A percentile compares a stretch with the other conserved stretches of the same genome.
phyloP scores from a whole-genome alignment of 2,888 invertebrate species.

The Unio delphinus region DNA sequence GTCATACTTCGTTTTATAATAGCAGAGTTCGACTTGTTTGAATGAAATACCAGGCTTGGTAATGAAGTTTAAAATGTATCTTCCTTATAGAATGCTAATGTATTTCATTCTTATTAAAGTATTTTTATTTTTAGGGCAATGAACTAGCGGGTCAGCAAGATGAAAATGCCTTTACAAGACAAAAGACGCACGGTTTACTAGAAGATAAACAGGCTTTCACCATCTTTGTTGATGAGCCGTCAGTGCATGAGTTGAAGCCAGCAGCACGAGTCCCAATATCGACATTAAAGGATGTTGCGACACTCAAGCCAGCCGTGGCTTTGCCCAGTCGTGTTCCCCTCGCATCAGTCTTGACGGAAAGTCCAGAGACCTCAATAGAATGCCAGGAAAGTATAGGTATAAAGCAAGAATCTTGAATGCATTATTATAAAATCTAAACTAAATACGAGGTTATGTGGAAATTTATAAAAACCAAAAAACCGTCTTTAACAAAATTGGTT shows the following conservation, averaged over 20 bases:
- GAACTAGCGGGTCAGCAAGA: slow-evolving; percentile 35
- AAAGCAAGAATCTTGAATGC: no score
- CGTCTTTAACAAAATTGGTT: no score
- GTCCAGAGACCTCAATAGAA: not conserved
- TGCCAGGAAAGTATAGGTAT: no score
- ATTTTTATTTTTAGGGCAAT: slow-evolving; percentile 10
- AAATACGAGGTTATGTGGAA: no score
- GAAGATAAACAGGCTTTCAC: slow-evolving; percentile 36
- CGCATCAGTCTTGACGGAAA: slow-evolving; percentile 1
- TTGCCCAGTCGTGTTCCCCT: not conserved
- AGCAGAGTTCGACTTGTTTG: not conserved
- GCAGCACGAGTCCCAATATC: slow-evolving; percentile 19
- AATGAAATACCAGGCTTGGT: no score
- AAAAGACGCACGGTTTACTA: slow-evolving; percentile 37
- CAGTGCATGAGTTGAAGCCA: slow-evolving; percentile 15
- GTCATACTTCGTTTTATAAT: not conserved
- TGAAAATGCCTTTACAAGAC: slow-evolving; percentile 46
- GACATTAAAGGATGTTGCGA: slow-evolving; percentile 15
- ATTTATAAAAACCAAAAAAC: no score
- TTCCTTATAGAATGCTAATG: no score
- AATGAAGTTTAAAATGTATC: no score
- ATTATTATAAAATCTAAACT: no score
- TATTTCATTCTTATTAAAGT: no score
- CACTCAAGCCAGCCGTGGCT: slow-evolving; percentile 26
- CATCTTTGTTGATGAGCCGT: slow-evolving; percentile 48